phyloP scores from a whole-genome alignment of 2,113 vertebrate species.

The Petrocephalus microphthalmus region DNA sequence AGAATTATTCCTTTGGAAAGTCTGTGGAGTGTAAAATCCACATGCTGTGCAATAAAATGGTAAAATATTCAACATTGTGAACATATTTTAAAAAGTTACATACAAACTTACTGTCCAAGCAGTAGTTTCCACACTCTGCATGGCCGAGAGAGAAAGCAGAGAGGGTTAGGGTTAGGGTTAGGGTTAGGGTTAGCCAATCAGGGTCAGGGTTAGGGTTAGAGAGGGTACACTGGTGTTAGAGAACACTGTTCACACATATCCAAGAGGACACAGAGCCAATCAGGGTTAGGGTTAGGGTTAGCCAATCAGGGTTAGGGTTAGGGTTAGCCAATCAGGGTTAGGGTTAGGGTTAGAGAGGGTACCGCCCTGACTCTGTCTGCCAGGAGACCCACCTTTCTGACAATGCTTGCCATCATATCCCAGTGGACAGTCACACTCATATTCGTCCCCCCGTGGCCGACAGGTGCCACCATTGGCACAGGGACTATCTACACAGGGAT shows the following conservation, averaged over 20 bases:
- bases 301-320: no score
- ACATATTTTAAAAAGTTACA: neutral
- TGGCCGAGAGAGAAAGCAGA: conserved; percentile 61
- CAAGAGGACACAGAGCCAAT: neutral
- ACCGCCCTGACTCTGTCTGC: neutral
- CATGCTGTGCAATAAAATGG: neutral
- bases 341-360: no score
- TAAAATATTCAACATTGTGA: neutral
- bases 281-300: no score
- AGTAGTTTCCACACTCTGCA: conserved; percentile 75
- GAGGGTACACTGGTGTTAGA: neutral
- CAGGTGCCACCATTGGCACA: conserved; percentile 70
- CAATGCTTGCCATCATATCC: conserved; percentile 68
- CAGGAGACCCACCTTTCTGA: conserved; percentile 64
- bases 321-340: no score
- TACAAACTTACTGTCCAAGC: conserved; percentile 71
- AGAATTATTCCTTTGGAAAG: neutral
- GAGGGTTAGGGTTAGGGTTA: no score
- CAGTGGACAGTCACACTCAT: conserved; percentile 72
- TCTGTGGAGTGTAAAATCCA: neutral
- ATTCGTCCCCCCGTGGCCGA: conserved; percentile 59
- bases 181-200: no score
- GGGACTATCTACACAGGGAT: conserved; percentile 61
- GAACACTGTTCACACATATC: neutral
- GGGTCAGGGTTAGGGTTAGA: no score